Percentiles rank a stretch among this genome's conserved stretches.
These are phyloP conservation scores for Acanthurus leucopareius DNA, from an alignment of 2,797 vertebrate genomes.

Conservation along the genomic window DNA sequence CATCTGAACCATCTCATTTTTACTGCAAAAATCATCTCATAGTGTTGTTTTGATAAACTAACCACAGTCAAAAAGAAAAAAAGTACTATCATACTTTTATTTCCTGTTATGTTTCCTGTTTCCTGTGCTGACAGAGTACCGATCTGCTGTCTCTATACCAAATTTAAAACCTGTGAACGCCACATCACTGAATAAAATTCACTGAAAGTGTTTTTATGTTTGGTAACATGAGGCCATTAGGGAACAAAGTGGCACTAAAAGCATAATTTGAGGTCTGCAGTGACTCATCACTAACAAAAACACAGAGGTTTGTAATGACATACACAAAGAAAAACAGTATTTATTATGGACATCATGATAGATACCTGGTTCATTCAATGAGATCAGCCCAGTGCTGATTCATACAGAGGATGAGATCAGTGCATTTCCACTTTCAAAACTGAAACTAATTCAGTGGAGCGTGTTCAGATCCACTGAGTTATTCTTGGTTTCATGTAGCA, in stretches of 20 bases:
- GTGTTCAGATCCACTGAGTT: conserved; percentile 1
- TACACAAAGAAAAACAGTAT: background rate
- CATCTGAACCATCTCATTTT: background rate
- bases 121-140: background rate
- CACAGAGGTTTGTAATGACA: background rate
- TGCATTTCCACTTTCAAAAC: too few species aligned
- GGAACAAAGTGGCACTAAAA: background rate
- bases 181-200: too few species aligned
- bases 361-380: background rate
- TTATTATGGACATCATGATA: background rate
- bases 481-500: conserved; percentile 10
- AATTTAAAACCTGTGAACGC: background rate
- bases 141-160: background rate
- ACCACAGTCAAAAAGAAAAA: too few species aligned
- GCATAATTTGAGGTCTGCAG: background rate
- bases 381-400: background rate
- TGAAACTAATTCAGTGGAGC: too few species aligned
- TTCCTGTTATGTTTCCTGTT: background rate
- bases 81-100: background rate
- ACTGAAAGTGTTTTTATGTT: too few species aligned
- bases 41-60: background rate
- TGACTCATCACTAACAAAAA: background rate
- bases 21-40: background rate
- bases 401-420: too few species aligned
- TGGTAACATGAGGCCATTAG: background rate